These are phyloP conservation scores for Amphilophus citrinellus DNA, from an alignment of 2,113 vertebrate genomes.

Conservation along the genomic window DNA sequence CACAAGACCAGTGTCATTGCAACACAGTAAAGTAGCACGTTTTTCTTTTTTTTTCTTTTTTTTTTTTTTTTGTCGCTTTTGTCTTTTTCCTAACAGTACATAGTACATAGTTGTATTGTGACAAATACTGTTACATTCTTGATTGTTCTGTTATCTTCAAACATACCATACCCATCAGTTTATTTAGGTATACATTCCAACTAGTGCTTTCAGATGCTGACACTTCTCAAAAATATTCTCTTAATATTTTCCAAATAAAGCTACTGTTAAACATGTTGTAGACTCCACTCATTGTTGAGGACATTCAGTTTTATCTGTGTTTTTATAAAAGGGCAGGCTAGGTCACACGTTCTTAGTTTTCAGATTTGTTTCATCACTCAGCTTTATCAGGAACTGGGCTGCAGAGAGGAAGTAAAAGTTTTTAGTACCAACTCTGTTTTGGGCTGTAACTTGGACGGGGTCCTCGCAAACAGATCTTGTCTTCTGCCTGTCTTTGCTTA, in stretches of 20 bases:
- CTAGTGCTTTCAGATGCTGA: conserved; percentile 43
- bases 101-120: conserved; percentile 10
- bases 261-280: conserved; percentile 36
- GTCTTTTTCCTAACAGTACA: not conserved
- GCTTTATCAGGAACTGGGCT: not conserved
- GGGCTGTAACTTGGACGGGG: not conserved
- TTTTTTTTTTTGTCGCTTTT: not conserved
- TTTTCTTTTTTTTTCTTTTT: not conserved
- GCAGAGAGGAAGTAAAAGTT: not conserved
- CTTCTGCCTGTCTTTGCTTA: not conserved
- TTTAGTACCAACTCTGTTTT: not conserved
- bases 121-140: conserved; percentile 20
- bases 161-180: conserved; percentile 29
- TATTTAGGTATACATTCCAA: conserved; percentile 61
- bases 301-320: accelerated
- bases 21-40: conserved; percentile 3
- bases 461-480: not conserved
- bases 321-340: not conserved
- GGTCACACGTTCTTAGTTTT: not conserved
- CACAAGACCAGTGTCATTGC: not conserved
- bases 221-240: conserved; percentile 39
- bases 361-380: not conserved
- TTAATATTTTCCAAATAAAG: conserved; percentile 67
- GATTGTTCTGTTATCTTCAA: not conserved
- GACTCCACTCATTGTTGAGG: not conserved